Percentiles rank a stretch among this genome's conserved stretches.
These are phyloP conservation scores for Pipistrellus nathusii DNA, from an alignment of 2,797 vertebrate genomes.

Conservation along the genomic window DNA sequence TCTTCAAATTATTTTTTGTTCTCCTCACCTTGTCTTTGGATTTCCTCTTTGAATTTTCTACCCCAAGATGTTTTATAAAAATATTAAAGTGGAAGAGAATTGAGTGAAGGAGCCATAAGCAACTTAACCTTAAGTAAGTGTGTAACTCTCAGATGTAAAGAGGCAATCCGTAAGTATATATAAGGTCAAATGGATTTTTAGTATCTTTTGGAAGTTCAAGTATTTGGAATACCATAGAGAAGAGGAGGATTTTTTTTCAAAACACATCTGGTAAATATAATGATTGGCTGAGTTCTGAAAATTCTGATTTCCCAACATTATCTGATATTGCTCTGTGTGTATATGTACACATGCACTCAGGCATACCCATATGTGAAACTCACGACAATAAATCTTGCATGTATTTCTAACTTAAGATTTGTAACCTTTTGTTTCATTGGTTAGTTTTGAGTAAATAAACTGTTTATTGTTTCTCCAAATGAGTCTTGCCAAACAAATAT, in stretches of 20 bases:
- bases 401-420: conserved; percentile 10
- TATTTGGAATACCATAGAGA: not conserved
- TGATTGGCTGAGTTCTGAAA: not conserved
- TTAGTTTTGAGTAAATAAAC: conserved; percentile 37
- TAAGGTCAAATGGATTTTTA: not conserved
- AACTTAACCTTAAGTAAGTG: not conserved
- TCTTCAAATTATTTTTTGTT: not conserved
- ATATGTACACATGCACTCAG: not conserved
- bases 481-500: conserved; percentile 12
- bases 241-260: conserved; percentile 18
- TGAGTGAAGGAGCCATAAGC: not conserved
- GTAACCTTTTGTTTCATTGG: conserved; percentile 19
- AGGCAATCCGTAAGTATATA: not conserved
- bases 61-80: not conserved
- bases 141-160: not conserved
- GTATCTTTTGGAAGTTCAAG: not conserved
- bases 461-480: conserved; percentile 8
- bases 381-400: not conserved
- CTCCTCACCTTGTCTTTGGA: not conserved
- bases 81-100: not conserved
- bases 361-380: not conserved
- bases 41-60: not conserved
- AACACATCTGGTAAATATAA: conserved; percentile 17
- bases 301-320: not conserved
- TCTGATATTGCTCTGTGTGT: not conserved